Conservation (phyloP, 2,797 vertebrate species). For the Dicrostonyx torquatus region DNA sequence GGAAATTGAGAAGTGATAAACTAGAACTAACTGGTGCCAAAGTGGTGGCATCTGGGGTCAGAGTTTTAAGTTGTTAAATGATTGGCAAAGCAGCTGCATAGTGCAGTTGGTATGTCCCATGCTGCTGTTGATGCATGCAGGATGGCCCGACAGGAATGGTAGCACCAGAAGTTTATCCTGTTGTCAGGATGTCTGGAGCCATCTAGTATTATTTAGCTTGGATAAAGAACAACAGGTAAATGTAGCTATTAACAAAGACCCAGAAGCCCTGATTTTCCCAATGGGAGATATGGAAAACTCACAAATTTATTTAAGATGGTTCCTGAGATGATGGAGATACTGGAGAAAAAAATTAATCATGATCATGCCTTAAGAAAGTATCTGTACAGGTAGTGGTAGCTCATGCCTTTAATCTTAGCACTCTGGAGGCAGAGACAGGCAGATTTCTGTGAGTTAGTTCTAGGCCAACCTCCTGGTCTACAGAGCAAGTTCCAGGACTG, state of each 20-base stretch:
- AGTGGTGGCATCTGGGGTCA: conserved; percentile 95
- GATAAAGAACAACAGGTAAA: neutral
- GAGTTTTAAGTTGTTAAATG: conserved; percentile 95
- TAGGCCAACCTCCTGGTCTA: neutral
- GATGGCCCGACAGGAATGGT: neutral
- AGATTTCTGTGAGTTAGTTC: neutral
- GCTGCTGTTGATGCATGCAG: neutral
- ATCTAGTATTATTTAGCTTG: neutral
- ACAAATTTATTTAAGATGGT: conserved; percentile 89
- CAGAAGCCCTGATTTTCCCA: neutral
- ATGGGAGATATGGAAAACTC: neutral
- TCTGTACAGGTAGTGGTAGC: neutral
- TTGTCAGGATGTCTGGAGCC: neutral
- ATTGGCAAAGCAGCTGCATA: conserved; percentile 95
- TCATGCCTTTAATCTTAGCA: neutral
- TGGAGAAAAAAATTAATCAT: conserved; percentile 89
- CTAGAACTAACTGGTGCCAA: conserved; percentile 96
- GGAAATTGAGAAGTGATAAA: conserved; percentile 93
- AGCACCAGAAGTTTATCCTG: neutral
- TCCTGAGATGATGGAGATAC: conserved; percentile 92
- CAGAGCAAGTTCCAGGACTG: neutral
- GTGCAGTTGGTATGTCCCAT: conserved; percentile 89
- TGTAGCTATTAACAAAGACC: neutral
- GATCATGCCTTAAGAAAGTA: neutral
- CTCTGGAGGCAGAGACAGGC: neutral